Evolutionary conservation across 2,113 vertebrate genomes (phyloP), one percentile per base, ranked within the genome.

Genomic region (Vombatus ursinus): DNA sequence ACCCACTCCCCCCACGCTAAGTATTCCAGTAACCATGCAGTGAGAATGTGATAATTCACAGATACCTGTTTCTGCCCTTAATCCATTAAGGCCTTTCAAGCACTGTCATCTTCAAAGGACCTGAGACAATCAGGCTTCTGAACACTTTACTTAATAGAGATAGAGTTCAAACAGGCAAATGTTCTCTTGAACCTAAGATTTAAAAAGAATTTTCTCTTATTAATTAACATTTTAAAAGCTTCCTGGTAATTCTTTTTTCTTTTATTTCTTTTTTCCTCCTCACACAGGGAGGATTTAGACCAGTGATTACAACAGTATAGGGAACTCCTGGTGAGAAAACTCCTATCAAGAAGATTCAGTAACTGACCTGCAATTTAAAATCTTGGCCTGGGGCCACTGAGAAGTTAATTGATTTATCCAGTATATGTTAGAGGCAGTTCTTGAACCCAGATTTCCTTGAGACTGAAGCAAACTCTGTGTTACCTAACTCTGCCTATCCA

Each of bases 161-260:
- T 89, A 51, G 57, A 8, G 3, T 95, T 90, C 89, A 48, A 6
- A 3, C 44, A 48, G 44, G 24, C 48, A 90, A 90, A 44, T 90
- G 7, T 25, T 97, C 25, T 50, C 44, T 31, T 61, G 51, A 94
- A 89, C 6, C 23, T 94, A 54, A 90, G 93, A 92, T 95, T 94
- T 16, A 94, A 23, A 47, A 57, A 94, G 25, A 26, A 48, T 91
- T 91, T 96, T 95, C 16, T 90, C 1, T 95, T 44, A 91, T 90
- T 96, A n/a, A 4, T 94, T 94, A 93, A 47, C 84, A 93, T 26
- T 91, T 93, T 50, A 91, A 94, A 54, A 51, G 91, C 2, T 92
- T 95, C 84, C 47, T 77, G 51, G 3, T 52, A 1, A 12, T 6
- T 95, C 25, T 54, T 54, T 90, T 84, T 96, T 53, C 1, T 26